phyloP scores from a whole-genome alignment of 1,140 invertebrate species.

The Achroia grisella region DNA sequence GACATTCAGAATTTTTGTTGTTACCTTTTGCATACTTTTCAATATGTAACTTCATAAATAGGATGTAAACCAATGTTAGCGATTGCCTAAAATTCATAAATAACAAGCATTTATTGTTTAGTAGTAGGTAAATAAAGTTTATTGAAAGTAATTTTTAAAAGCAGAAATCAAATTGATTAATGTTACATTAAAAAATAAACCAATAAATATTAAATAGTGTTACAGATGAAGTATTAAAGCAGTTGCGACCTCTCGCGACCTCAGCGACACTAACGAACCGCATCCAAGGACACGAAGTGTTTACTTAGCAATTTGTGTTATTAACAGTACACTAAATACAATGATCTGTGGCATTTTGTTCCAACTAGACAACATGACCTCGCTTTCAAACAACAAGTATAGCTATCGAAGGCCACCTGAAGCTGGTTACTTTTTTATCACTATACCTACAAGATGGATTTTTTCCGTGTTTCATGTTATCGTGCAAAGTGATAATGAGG shows the following conservation, averaged over 20 bases:
- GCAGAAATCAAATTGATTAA: too few relatives aligned
- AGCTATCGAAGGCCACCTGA: slow-evolving; percentile 19
- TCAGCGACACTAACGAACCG: slow-evolving; percentile 17
- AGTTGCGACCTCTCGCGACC: slow-evolving; percentile 28
- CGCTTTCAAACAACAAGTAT: slow-evolving; percentile 1
- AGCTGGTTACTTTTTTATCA: slow-evolving; percentile 41
- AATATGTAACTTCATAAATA: too few relatives aligned
- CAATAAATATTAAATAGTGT: too few relatives aligned
- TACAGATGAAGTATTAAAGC: background rate
- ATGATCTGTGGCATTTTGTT: slow-evolving; percentile 9
- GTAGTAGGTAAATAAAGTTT: too few relatives aligned
- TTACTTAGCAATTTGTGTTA: slow-evolving; percentile 19
- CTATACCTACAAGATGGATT: slow-evolving; percentile 45
- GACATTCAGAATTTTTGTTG: too few relatives aligned
- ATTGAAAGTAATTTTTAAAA: too few relatives aligned
- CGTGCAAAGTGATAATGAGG: slow-evolving; percentile 55
- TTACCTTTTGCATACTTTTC: too few relatives aligned
- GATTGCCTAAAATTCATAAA: too few relatives aligned
- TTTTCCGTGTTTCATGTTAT: slow-evolving; percentile 61
- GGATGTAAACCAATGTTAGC: too few relatives aligned
- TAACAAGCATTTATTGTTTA: too few relatives aligned
- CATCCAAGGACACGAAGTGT: slow-evolving; percentile 24
- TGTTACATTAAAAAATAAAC: too few relatives aligned
- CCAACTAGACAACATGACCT: slow-evolving; percentile 8
- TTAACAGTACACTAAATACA: slow-evolving; percentile 18